Base-by-base conservation (phyloP, 2,888 invertebrate species). In the Hyles lineata region DNA sequence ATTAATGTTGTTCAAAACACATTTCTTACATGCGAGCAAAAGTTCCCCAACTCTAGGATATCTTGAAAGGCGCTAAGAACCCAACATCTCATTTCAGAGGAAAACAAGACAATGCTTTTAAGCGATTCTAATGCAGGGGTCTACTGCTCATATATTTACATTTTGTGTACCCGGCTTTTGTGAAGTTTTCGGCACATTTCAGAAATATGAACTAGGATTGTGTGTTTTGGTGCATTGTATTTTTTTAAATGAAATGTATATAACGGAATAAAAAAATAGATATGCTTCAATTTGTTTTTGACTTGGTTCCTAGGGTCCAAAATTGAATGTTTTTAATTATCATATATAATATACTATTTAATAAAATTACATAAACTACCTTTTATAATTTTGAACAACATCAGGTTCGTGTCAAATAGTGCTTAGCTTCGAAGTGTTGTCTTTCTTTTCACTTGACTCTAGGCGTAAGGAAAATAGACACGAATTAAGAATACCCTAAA, bases 71-170 rank as follows among this genome's bases (percentile, higher is more conserved):
- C 80, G 81, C 78, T 82, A 80, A 77, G 81, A 83, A 78, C 82
- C 83, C 82, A 80, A 87, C 87, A 87, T 87, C 86, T 86, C 83
- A 85, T 87, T 87, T 84, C 78, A 79, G 78, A 82, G 79, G 84
- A 84, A 88, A 89, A 93, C 94, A 93, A 92, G 93, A 92, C 91
- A 92, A 93, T 90, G 94, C 93, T 94, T 92, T 93, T 91, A 93
- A 92, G 88, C 88, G 87, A 87, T 90, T 90, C 86, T 89, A 88
- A 88, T 87, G 87, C 86, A 84, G 79, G 89, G 90, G 87, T 84
- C 87, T 85, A 80, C 80, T 80, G 79, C 84, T 86, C 87, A 87
- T 89, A 89, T 87, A 89, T 89, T 86, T 85, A 85, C 82, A 83
- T 81, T 83, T 81, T 79, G 80, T 81, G 80, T 81, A 78, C 80